Percentiles rank a stretch among this genome's conserved stretches.
Conservation (phyloP, 2,113 vertebrate genomes). For the Acrocephalus arundinaceus region DNA sequence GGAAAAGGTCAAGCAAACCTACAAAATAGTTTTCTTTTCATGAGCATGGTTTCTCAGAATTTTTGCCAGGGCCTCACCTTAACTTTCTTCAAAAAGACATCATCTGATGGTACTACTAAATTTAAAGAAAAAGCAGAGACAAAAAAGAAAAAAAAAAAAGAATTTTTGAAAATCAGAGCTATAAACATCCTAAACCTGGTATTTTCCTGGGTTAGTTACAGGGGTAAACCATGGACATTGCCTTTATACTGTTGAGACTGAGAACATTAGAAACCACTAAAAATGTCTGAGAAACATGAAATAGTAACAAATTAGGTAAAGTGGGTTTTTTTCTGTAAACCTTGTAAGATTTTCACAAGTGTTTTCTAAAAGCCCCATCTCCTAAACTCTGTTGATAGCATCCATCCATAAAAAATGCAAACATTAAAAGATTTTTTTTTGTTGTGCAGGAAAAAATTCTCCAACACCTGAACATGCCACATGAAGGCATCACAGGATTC, state of each 20-base stretch:
- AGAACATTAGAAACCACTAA: neutral
- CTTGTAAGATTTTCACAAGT: neutral
- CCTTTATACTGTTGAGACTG: neutral
- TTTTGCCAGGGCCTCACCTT: neutral
- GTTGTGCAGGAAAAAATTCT: neutral
- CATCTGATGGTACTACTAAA: neutral
- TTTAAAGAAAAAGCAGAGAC: accelerated
- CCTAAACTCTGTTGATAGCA: neutral
- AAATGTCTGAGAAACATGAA: neutral
- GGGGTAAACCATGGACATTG: accelerated
- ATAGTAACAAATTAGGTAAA: neutral
- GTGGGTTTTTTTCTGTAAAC: neutral
- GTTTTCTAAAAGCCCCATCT: neutral
- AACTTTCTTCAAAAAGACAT: neutral
- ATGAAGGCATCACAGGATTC: neutral
- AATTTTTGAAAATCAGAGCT: neutral
- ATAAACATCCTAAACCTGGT: neutral
- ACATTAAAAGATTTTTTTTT: neutral
- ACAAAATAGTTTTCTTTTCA: neutral
- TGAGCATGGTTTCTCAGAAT: neutral
- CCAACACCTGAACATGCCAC: neutral
- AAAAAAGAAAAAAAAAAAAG: neutral
- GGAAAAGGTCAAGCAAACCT: neutral
- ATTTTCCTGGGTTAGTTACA: neutral
- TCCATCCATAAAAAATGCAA: neutral